Conservation (phyloP, 1,140 invertebrate genomes). For the Anadara kagoshimensis region DNA sequence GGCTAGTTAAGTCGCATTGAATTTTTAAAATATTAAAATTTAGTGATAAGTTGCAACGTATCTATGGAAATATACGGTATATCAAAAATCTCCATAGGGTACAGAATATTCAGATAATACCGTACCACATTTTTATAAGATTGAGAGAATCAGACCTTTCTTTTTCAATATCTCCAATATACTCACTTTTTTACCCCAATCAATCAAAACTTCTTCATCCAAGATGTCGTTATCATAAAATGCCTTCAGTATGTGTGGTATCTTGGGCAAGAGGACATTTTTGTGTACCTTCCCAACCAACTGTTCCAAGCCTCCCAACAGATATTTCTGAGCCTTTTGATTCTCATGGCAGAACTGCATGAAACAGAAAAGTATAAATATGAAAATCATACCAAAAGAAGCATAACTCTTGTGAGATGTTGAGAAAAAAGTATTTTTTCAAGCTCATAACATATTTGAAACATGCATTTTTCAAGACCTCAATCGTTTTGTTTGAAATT, state of each 20-base stretch:
- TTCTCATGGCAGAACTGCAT: slow-evolving; percentile 92
- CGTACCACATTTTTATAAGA: no score
- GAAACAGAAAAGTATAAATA: slow-evolving; percentile 21
- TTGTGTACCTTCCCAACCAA: slow-evolving; percentile 87
- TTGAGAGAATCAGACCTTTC: no score
- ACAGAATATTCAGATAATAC: no score
- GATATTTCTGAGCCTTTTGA: slow-evolving; percentile 93
- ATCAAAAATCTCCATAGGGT: no score
- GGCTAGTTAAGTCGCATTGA: no score
- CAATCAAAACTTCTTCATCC: slow-evolving; percentile 85
- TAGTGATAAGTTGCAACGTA: no score
- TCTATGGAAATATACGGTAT: no score
- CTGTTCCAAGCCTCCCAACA: slow-evolving; percentile 96
- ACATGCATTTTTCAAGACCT: no score
- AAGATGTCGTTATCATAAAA: slow-evolving; percentile 97
- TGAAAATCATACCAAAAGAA: neutral
- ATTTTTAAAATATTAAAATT: no score
- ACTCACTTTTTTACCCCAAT: slow-evolving; percentile 83
- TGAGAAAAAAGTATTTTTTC: no score
- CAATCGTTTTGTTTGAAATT: no score
- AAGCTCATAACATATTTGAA: no score
- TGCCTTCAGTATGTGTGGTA: slow-evolving; percentile 91
- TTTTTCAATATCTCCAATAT: neutral
- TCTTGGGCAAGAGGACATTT: slow-evolving; percentile 87
- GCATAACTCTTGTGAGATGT: neutral